A percentile compares a stretch with the other conserved stretches of the same genome.
Conservation (phyloP, 2,888 invertebrate species). For the Liopterus haemorrhoidalis region DNA sequence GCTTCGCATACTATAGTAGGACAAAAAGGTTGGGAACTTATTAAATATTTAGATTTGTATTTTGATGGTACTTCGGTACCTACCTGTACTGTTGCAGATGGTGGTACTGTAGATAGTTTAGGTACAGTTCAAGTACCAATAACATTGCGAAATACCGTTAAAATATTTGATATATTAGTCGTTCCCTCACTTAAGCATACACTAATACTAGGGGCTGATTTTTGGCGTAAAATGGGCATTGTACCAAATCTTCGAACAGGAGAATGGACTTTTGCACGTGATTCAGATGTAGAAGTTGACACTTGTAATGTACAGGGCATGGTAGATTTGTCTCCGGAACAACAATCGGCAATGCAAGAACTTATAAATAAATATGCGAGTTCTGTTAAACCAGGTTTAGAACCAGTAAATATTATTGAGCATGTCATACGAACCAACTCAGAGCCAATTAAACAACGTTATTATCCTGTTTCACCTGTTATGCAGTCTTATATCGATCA, state of each 20-base stretch:
- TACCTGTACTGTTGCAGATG: constrained; percentile 8
- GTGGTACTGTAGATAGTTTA: neutral
- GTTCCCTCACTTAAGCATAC: constrained; percentile 2
- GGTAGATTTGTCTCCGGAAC: neutral
- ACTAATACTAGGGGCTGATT: constrained; percentile 12
- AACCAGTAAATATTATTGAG: constrained; percentile 10
- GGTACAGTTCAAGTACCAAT: constrained; percentile 8
- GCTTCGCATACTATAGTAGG: neutral
- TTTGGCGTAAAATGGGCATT: constrained; percentile 12
- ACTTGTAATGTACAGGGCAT: neutral
- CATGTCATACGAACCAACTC: constrained; percentile 16
- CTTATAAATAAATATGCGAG: neutral
- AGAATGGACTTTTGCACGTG: constrained; percentile 1
- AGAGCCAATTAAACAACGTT: constrained; percentile 20
- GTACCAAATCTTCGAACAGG: constrained; percentile 3
- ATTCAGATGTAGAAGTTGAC: neutral
- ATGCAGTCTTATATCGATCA: constrained; percentile 19
- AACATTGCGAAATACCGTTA: neutral
- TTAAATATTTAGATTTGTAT: neutral
- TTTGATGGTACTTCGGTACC: neutral
- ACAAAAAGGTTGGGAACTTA: neutral
- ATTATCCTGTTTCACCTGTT: constrained; percentile 25
- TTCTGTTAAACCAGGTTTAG: no score
- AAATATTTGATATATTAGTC: constrained; percentile 1
- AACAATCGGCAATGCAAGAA: neutral